Conservation (phyloP, 2,113 vertebrate species). For the Semnornis frantzii region DNA sequence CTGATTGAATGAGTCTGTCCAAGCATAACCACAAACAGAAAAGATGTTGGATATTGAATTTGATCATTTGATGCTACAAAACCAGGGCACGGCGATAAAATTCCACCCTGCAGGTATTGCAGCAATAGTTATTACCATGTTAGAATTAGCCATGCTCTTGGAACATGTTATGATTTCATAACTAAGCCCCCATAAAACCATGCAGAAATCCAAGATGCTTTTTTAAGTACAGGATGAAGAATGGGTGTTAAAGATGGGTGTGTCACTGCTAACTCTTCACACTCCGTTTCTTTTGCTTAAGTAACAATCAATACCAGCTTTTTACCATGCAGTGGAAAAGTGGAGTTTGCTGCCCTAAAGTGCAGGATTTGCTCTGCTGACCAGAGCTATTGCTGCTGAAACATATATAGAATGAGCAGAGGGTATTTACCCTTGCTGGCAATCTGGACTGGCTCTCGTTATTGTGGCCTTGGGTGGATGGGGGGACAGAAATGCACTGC, state of each 20-base stretch:
- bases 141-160: neutral
- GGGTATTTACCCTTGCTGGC: neutral
- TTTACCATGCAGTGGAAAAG: neutral
- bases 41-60: neutral
- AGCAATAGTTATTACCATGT: neutral
- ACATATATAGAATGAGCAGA: fast-evolving
- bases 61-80: neutral
- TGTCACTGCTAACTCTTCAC: neutral
- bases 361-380: neutral
- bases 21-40: slow-evolving; percentile 11
- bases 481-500: neutral
- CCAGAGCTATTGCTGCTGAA: neutral
- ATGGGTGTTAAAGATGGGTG: neutral
- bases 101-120: neutral
- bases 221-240: neutral
- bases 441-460: neutral
- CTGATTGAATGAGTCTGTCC: slow-evolving; percentile 36
- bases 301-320: neutral
- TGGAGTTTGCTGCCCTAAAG: neutral
- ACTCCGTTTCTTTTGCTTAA: neutral
- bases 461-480: neutral
- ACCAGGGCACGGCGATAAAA: fast-evolving
- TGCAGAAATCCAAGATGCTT: neutral
- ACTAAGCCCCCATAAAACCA: neutral
- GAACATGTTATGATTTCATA: fast-evolving